Conservation (phyloP, 1,140 invertebrate genomes). For the Danaus melanippus region DNA sequence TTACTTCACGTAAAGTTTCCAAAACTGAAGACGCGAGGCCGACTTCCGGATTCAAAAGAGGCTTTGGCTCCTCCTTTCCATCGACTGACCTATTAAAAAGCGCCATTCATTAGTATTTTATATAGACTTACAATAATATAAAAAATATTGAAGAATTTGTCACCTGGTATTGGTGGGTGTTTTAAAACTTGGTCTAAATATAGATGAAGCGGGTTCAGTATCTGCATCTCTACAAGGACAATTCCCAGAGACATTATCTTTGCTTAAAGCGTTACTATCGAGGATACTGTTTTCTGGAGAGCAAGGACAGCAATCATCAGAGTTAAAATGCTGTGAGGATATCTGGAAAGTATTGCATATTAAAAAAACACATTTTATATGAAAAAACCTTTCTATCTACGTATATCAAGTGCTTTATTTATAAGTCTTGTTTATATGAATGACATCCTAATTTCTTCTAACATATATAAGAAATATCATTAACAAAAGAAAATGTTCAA, state of each 20-base stretch:
- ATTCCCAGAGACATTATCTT: conserved; percentile 11
- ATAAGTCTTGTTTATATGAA: no score
- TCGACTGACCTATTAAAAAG: conserved; percentile 28
- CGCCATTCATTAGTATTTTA: conserved; percentile 26
- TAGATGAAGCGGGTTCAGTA: conserved; percentile 38
- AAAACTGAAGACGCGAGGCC: conserved; percentile 56
- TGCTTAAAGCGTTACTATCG: no score
- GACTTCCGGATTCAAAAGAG: conserved; percentile 54
- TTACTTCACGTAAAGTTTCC: conserved; percentile 50
- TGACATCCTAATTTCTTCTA: no score
- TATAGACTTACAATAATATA: conserved; percentile 17
- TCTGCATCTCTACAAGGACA: conserved; percentile 39
- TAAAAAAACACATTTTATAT: no score
- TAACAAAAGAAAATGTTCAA: no score
- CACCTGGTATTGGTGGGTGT: conserved; percentile 2
- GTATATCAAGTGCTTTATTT: no score
- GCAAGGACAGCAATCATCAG: conserved; percentile 42
- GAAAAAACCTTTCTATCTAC: no score
- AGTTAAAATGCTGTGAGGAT: conserved; percentile 23
- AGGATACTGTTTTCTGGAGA: conserved; percentile 7
- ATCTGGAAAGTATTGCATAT: no score
- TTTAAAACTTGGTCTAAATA: conserved; percentile 32
- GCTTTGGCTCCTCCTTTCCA: conserved; percentile 36
- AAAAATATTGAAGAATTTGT: no score
- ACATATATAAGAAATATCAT: no score